phyloP scores from a whole-genome alignment of 2,797 vertebrate species.

The Chanos chanos region DNA sequence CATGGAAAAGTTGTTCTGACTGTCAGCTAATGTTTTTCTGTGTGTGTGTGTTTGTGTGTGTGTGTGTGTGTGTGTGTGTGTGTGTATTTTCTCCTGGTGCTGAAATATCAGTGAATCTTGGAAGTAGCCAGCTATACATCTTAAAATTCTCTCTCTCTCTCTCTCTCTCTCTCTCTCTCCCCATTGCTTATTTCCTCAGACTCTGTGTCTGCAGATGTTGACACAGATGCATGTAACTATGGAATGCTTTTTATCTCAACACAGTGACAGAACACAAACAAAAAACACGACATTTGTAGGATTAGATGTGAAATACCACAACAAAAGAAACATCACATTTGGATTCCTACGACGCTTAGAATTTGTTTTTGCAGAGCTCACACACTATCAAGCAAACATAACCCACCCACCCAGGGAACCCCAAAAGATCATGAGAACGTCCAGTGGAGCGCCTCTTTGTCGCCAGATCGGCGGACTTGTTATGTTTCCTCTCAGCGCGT shows the following conservation, averaged over 20 bases:
- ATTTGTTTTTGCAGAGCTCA: conserved; percentile 30
- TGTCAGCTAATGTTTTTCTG: too few species aligned
- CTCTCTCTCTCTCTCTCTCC: neutral
- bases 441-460: neutral
- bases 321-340: neutral
- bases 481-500: conserved; percentile 4
- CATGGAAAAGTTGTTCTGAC: too few species aligned
- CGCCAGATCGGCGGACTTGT: conserved; percentile 4
- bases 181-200: conserved; percentile 12
- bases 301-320: conserved; percentile 11
- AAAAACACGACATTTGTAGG: neutral
- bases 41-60: too few species aligned
- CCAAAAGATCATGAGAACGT: conserved; percentile 21
- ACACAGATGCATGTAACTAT: neutral
- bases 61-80: too few species aligned
- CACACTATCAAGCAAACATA: conserved; percentile 11
- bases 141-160: too few species aligned
- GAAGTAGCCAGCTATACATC: too few species aligned
- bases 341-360: neutral
- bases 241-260: conserved; percentile 18
- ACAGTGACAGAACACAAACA: conserved; percentile 14
- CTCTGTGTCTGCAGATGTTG: conserved; percentile 2
- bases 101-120: too few species aligned
- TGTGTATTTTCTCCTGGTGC: too few species aligned
- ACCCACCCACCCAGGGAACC: conserved; percentile 4